A percentile compares a stretch with the other conserved stretches of the same genome.
Conservation (phyloP, 2,113 vertebrate genomes). For the Felis catus region F.catus_Fca126_mat1.0 CM031418.1:35750501-35751000, state of each 20-base stretch:
- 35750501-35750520: neutral
- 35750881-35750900: neutral
- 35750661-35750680: neutral
- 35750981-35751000: too few species aligned
- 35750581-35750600: neutral
- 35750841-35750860: neutral
- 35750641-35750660: neutral
- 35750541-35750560: neutral
- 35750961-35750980: neutral
- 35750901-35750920: neutral
- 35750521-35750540: neutral
- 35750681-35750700: neutral
- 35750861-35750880: neutral
- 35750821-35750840: neutral
- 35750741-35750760: neutral
- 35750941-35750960: neutral
- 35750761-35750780: neutral
- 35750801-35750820: neutral
- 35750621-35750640: neutral
- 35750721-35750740: neutral
- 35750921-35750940: neutral
- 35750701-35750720: neutral
- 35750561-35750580: neutral
- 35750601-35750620: neutral
- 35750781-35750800: neutral